Evolutionary conservation across 2,113 vertebrate species (phyloP).

Genomic region (Heteronetta atricapilla): DNA sequence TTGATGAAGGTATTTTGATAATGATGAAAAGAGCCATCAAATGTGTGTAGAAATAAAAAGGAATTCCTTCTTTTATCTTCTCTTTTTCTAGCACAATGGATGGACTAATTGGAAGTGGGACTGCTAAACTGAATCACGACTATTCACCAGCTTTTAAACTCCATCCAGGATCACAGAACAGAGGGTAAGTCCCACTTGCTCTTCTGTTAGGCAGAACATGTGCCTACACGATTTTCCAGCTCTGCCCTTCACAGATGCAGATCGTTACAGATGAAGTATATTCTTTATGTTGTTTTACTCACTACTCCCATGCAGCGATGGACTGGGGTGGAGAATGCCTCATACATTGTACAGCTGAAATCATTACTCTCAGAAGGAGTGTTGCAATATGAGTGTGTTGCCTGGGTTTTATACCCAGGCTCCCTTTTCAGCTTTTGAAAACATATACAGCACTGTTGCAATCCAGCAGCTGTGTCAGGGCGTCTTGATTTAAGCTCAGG

Average conservation of each 20-base stretch:
- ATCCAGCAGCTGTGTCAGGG: neutral
- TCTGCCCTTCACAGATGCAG: conserved; percentile 27
- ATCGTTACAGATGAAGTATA: neutral
- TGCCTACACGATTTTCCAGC: neutral
- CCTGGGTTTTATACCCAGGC: neutral
- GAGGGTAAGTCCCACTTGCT: neutral
- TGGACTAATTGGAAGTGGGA: neutral
- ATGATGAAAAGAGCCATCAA: neutral
- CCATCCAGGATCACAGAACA: neutral
- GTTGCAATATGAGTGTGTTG: neutral
- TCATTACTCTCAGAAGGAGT: neutral
- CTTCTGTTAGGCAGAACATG: neutral
- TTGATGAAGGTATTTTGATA: neutral
- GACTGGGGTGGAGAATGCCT: neutral
- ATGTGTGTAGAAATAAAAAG: neutral
- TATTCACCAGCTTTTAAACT: conserved; percentile 12
- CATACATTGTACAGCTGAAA: neutral
- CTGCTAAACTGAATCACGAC: neutral
- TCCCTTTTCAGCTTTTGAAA: neutral
- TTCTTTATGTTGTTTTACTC: conserved; percentile 17
- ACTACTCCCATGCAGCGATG: neutral
- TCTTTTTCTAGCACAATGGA: neutral
- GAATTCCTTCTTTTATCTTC: conserved; percentile 16
- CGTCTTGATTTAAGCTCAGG: neutral
- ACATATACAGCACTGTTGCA: fast-evolving